Evolutionary conservation across 2,888 invertebrate species (phyloP).

Genomic region (Ochropacha duplaris): DNA sequence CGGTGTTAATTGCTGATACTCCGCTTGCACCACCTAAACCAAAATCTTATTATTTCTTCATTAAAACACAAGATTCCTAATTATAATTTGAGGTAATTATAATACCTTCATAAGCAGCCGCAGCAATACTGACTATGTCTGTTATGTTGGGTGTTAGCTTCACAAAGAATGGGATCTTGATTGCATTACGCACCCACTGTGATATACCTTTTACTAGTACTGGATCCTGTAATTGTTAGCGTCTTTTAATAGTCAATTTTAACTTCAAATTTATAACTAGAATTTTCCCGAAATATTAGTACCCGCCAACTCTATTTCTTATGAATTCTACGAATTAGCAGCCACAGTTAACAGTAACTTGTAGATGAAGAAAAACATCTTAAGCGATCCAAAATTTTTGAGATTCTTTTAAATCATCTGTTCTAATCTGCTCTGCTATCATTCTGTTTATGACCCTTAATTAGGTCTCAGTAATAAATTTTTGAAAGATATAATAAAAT

Average conservation of each 20-base stretch:
- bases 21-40: conserved; percentile 93
- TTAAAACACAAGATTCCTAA: neutral
- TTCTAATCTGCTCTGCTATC: too few relatives aligned
- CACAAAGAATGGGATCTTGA: conserved; percentile 97
- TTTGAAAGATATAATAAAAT: neutral
- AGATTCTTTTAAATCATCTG: too few relatives aligned
- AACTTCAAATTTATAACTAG: too few relatives aligned
- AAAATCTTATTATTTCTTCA: neutral
- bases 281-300: too few relatives aligned
- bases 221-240: conserved; percentile 85
- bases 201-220: conserved; percentile 94
- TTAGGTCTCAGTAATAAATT: too few relatives aligned
- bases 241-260: too few relatives aligned
- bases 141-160: conserved; percentile 99
- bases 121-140: conserved; percentile 93
- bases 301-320: too few relatives aligned
- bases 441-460: too few relatives aligned
- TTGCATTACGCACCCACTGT: conserved; percentile 92
- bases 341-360: too few relatives aligned
- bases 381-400: too few relatives aligned
- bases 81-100: neutral
- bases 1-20: conserved; percentile 98
- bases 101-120: conserved; percentile 93
- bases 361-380: too few relatives aligned
- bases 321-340: too few relatives aligned